Conservation (phyloP, 1,140 invertebrate genomes). For the Zaprionus africanus region DNA sequence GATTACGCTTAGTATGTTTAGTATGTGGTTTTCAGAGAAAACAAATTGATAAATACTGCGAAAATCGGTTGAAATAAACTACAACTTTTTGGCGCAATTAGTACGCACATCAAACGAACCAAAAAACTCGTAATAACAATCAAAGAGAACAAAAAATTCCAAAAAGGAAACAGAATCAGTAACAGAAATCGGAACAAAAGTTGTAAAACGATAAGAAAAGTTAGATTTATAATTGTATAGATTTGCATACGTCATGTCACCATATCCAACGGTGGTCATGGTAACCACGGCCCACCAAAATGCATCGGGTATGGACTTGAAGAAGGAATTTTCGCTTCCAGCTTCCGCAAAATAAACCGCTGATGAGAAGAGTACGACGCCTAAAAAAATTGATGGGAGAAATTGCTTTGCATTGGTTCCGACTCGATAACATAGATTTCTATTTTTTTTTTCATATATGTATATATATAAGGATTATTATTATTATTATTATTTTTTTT, state of each 20-base stretch:
- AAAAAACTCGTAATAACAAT: constrained; percentile 30
- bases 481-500: constrained; percentile 23
- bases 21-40: constrained; percentile 27
- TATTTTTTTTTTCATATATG: constrained; percentile 46
- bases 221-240: constrained; percentile 80
- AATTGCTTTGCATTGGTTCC: constrained; percentile 83
- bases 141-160: constrained; percentile 19
- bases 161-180: constrained; percentile 30
- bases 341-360: constrained; percentile 99
- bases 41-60: constrained; percentile 35
- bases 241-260: constrained; percentile 98
- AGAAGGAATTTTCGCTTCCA: constrained; percentile 98
- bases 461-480: constrained; percentile 3
- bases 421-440: constrained; percentile 50
- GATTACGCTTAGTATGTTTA: constrained; percentile 34
- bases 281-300: constrained; percentile 99
- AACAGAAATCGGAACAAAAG: constrained; percentile 38
- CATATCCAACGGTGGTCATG: constrained; percentile 99
- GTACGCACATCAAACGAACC: constrained; percentile 29
- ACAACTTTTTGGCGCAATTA: constrained; percentile 29
- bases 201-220: constrained; percentile 60
- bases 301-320: constrained; percentile 99
- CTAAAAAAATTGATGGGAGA: constrained; percentile 90
- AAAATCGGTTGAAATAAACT: constrained; percentile 33
- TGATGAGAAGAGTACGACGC: constrained; percentile 99